Conservation (phyloP, 2,797 vertebrate genomes). For the Graptemys geographica region DNA sequence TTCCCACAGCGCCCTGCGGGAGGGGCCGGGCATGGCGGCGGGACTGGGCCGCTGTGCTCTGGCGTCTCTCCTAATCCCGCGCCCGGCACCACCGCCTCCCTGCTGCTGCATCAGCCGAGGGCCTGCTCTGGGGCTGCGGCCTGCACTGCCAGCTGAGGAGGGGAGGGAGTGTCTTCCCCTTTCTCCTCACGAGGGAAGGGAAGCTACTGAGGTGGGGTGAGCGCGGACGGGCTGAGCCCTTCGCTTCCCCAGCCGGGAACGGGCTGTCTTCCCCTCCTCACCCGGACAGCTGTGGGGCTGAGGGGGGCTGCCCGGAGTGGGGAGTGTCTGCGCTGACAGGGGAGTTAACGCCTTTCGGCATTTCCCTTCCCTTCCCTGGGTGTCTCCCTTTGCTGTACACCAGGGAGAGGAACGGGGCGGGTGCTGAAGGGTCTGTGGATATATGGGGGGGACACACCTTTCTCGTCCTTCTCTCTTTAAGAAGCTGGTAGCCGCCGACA, state of each 20-base stretch:
- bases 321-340: background rate
- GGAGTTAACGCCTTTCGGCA: background rate
- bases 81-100: slow-evolving; percentile 16
- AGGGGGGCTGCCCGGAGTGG: background rate
- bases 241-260: background rate
- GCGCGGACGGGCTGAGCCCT: slow-evolving; percentile 43
- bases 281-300: background rate
- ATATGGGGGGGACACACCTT: background rate
- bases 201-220: background rate
- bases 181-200: background rate
- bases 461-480: background rate
- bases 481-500: background rate
- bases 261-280: background rate
- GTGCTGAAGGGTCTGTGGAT: background rate
- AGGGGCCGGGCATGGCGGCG: slow-evolving; percentile 20
- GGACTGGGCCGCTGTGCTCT: background rate
- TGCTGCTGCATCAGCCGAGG: background rate
- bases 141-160: background rate
- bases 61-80: slow-evolving; percentile 69
- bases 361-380: background rate
- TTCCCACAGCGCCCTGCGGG: slow-evolving; percentile 13
- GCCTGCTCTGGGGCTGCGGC: slow-evolving; percentile 16
- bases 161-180: background rate
- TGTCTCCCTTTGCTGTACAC: background rate
- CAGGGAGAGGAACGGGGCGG: background rate